These are phyloP conservation scores for Drosophila heteroneura DNA, from an alignment of 2,888 invertebrate genomes.

Conservation along the genomic window DNA sequence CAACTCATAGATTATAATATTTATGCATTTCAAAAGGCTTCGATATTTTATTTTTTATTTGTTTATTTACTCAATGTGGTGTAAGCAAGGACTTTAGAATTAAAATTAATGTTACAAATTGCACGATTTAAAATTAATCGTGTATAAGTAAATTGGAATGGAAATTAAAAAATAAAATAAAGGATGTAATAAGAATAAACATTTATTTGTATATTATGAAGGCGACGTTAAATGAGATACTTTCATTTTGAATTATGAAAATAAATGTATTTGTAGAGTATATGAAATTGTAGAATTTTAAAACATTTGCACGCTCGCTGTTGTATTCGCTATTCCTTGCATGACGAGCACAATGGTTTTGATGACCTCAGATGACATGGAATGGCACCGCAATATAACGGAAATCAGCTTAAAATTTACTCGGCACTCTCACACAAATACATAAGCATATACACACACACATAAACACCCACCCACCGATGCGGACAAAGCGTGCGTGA, in stretches of 20 bases:
- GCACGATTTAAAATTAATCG: not conserved
- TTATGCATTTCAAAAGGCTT: no score
- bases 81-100: not conserved
- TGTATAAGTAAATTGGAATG: not conserved
- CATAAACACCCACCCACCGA: not conserved
- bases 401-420: slow-evolving; percentile 70
- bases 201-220: not conserved
- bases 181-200: not conserved
- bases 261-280: no score
- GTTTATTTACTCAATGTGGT: not conserved
- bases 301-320: not conserved
- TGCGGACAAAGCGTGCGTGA: slow-evolving; percentile 54
- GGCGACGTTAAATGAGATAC: not conserved
- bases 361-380: slow-evolving; percentile 52
- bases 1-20: no score
- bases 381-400: slow-evolving; percentile 40
- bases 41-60: not conserved
- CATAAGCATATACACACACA: slow-evolving; percentile 5
- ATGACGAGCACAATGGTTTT: slow-evolving; percentile 47
- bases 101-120: not conserved
- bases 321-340: slow-evolving; percentile 22
- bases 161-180: not conserved
- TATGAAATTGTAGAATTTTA: not conserved
- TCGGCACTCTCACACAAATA: slow-evolving; percentile 3
- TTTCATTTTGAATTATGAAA: not conserved